Evolutionary conservation across 2,113 vertebrate species (phyloP).

Genomic region (Pongo pygmaeus): DNA sequence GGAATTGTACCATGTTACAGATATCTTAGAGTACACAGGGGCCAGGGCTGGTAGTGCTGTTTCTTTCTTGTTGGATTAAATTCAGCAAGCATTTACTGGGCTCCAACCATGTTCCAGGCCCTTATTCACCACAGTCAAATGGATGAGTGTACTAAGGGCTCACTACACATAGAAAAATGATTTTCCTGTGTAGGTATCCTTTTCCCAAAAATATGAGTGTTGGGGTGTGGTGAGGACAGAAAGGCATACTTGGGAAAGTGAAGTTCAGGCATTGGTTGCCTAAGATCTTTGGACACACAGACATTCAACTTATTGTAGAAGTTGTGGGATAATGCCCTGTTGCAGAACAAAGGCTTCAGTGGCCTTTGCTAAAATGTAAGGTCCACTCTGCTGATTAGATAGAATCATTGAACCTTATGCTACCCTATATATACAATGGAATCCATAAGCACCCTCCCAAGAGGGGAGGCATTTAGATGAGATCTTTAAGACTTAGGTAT

Average conservation of each 20-base stretch:
- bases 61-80: background rate
- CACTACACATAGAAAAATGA: background rate
- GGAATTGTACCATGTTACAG: background rate
- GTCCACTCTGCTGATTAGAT: slow-evolving; percentile 62
- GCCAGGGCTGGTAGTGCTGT: background rate
- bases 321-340: background rate
- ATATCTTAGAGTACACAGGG: background rate
- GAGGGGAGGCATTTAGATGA: slow-evolving; percentile 70
- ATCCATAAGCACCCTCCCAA: slow-evolving; percentile 62
- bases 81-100: background rate
- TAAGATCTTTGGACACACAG: slow-evolving; percentile 40
- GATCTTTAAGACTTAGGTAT: slow-evolving; percentile 69
- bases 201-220: background rate
- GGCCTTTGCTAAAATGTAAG: slow-evolving; percentile 52
- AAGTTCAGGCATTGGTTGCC: slow-evolving; percentile 12
- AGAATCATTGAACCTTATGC: slow-evolving; percentile 76
- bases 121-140: background rate
- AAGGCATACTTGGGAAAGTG: slow-evolving; percentile 1
- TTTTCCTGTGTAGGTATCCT: background rate
- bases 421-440: slow-evolving; percentile 65
- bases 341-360: slow-evolving; percentile 49
- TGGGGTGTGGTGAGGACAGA: background rate
- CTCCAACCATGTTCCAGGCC: background rate
- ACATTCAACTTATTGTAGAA: background rate
- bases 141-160: background rate